Conservation (phyloP, 92 coral and sea anemone genomes). For the Metridium senile region DNA sequence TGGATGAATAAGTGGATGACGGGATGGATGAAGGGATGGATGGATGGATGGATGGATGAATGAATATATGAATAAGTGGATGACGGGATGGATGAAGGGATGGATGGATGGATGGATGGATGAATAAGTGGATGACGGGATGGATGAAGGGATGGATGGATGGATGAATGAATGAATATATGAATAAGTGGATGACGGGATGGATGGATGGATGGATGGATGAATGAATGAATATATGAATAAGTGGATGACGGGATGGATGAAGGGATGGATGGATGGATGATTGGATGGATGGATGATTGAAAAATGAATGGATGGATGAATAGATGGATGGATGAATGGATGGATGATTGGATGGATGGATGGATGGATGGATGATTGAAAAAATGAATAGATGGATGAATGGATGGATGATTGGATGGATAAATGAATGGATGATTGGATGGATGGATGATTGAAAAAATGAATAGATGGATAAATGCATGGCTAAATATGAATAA, state of each 20-base stretch:
- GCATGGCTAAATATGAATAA: not conserved
- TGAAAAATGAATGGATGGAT: not conserved
- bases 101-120: not conserved
- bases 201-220: too few relatives aligned
- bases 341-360: not conserved
- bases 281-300: not conserved
- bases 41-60: not conserved
- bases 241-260: not conserved
- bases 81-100: not conserved
- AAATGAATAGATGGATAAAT: not conserved
- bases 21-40: not conserved
- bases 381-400: not conserved
- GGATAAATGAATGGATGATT: not conserved
- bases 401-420: not conserved
- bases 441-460: not conserved
- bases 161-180: too few relatives aligned
- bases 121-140: not conserved
- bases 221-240: too few relatives aligned
- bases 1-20: not conserved
- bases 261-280: not conserved
- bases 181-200: not conserved
- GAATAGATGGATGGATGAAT: not conserved
- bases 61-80: not conserved
- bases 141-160: not conserved
- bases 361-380: not conserved